These are phyloP conservation scores for Trichoplusia ni DNA, from an alignment of 1,140 invertebrate species.

Conservation along the genomic window DNA sequence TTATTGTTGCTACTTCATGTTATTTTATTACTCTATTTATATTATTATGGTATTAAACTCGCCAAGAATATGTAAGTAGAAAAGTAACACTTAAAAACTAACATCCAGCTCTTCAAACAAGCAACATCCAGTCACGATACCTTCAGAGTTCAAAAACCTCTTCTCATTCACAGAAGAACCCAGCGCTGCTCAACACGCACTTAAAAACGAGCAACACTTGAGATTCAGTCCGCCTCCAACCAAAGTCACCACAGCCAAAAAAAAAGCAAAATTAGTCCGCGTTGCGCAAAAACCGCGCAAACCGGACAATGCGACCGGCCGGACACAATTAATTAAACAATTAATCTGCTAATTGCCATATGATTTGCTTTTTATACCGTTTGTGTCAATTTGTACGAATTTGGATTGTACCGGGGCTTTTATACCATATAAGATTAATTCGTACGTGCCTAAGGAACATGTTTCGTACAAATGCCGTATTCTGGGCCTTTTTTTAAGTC, in stretches of 20 bases:
- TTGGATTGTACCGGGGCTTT: slow-evolving; percentile 15
- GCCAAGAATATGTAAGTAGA: too few relatives aligned
- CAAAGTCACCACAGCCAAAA: neutral
- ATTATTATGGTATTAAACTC: neutral
- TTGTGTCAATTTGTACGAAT: slow-evolving; percentile 67
- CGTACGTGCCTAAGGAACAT: slow-evolving; percentile 21
- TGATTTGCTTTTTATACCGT: slow-evolving; percentile 73
- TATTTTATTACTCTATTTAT: neutral
- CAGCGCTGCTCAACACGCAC: neutral
- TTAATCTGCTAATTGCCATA: slow-evolving; percentile 77
- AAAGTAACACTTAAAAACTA: too few relatives aligned
- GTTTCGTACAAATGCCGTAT: slow-evolving; percentile 7
- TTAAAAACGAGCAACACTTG: neutral
- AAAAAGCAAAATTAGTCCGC: slow-evolving; percentile 8
- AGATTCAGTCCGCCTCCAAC: too few relatives aligned
- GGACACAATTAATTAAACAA: slow-evolving; percentile 79
- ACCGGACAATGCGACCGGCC: slow-evolving; percentile 39
- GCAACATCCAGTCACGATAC: too few relatives aligned
- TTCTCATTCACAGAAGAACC: too few relatives aligned
- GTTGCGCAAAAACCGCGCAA: slow-evolving; percentile 31
- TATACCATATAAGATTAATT: slow-evolving; percentile 34
- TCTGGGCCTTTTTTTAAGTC: neutral
- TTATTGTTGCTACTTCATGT: slow-evolving; percentile 18
- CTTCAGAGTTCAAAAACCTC: too few relatives aligned
- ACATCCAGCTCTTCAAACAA: too few relatives aligned